Evolutionary conservation across 2,797 vertebrate genomes (phyloP), one percentile per base, ranked within the genome.

Genomic region (Echiichthys vipera): DNA sequence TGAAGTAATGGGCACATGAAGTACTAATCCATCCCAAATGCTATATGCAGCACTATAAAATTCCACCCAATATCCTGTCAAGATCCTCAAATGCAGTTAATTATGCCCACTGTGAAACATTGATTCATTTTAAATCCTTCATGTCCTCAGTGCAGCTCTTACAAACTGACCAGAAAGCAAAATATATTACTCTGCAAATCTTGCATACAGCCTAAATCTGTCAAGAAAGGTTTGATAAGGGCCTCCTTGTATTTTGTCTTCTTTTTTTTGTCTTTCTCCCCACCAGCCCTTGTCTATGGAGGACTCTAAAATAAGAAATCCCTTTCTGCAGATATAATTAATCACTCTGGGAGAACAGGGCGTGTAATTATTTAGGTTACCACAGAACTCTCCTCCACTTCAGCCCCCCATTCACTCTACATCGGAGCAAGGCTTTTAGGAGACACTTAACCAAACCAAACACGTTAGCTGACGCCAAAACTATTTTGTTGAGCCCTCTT

Each of bases 301-400:
- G 89, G 87, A 83, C 92, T 94, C 92, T 93, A 95, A 94, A 95
- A 94, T 94, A 95, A 94, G 90, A 93, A 93, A 93, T 91, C 91
- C 90, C 93, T 90, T 93, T 91, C 89, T 80, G 81, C 89, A 92
- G 93, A 94, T 94, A 94, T 95, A 95, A 95, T 95, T 95, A 95
- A 95, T 95, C 94, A 95, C 94, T 93, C 89, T 90, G 94, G 94
- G 95, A 95, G 93, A 90, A 91, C 90, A 92, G 92, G 92, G 85
- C 88, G 80, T 95, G 93, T 95, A 94, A 94, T 95, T 95, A 95
- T 94, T 94, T 94, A 94, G 94, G 94, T 94, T 95, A 95, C 89
- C 91, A 89, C 85, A 89, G 91, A 93, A 93, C 81, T 81, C 90
- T 85, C 58, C 68, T 18, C 50, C 36, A n/a, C 59, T 62, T 39